Evolutionary conservation across 2,113 vertebrate genomes (phyloP).

Genomic region (Festucalex cinctus): DNA sequence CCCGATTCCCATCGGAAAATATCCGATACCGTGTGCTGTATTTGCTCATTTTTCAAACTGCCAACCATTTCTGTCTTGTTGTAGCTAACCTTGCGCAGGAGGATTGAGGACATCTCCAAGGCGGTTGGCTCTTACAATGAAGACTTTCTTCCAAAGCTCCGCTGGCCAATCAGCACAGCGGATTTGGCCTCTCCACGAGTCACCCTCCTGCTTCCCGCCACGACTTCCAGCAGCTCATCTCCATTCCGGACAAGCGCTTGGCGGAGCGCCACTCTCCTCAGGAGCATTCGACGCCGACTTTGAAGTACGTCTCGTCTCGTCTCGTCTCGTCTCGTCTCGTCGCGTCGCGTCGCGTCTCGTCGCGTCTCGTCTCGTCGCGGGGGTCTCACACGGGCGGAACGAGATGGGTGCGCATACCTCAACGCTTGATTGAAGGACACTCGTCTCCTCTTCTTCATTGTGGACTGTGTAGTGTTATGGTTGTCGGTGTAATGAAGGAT

Average conservation of each 20-base stretch:
- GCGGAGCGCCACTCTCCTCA: not conserved
- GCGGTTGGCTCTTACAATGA: slow-evolving; percentile 74
- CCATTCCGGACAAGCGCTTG: not conserved
- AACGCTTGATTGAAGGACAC: slow-evolving; percentile 39
- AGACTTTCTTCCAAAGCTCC: slow-evolving; percentile 70
- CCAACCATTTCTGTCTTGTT: slow-evolving; percentile 43
- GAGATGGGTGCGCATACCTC: slow-evolving; percentile 47
- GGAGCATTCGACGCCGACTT: slow-evolving; percentile 7
- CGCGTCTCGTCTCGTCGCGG: too few species aligned
- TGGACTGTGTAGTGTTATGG: slow-evolving; percentile 35
- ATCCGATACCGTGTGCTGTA: too few species aligned
- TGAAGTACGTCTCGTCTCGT: slow-evolving; percentile 3
- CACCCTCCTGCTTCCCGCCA: slow-evolving; percentile 57
- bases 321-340: too few species aligned
- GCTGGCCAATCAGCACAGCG: slow-evolving; percentile 69
- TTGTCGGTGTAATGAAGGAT: slow-evolving; percentile 41
- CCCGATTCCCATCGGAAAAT: too few species aligned
- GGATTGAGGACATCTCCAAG: slow-evolving; percentile 73
- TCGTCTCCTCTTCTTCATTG: slow-evolving; percentile 14
- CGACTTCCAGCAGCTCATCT: slow-evolving; percentile 1
- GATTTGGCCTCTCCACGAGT: slow-evolving; percentile 65
- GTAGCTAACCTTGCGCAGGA: slow-evolving; percentile 86
- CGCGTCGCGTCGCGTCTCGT: too few species aligned
- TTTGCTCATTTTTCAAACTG: slow-evolving; percentile 2
- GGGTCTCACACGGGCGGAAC: too few species aligned